These are phyloP conservation scores for Scaptomyza parva DNA, from an alignment of 2,888 invertebrate genomes.

Conservation along the genomic window DNA sequence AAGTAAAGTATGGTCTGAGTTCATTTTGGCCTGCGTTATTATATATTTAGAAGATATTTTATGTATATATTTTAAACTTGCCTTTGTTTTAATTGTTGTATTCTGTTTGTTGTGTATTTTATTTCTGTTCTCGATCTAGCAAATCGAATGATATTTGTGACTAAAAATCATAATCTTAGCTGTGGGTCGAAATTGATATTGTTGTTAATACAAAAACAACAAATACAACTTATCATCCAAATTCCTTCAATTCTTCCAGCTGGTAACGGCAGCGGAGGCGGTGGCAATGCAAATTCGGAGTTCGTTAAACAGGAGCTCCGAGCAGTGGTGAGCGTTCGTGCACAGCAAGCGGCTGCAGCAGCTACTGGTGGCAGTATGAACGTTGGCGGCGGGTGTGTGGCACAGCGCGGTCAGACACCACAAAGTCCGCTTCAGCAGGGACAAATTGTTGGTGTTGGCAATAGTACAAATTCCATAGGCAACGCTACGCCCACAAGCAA, in stretches of 20 bases:
- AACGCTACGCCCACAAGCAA: conserved; percentile 70
- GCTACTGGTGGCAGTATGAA: conserved; percentile 68
- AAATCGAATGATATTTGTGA: conserved; percentile 56
- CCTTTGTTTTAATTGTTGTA: conserved; percentile 56
- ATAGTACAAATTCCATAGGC: conserved; percentile 82
- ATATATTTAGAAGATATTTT: conserved; percentile 10
- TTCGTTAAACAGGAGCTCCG: conserved; percentile 96
- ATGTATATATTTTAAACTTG: conserved; percentile 30
- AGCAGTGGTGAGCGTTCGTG: conserved; percentile 94
- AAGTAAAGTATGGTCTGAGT: background rate
- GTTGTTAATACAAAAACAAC: background rate
- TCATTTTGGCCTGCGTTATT: background rate
- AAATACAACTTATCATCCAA: background rate
- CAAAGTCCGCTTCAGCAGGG: conserved; percentile 84
- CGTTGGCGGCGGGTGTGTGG: conserved; percentile 68
- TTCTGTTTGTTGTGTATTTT: conserved; percentile 63
- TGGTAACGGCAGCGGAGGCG: conserved; percentile 57
- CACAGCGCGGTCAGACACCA: conserved; percentile 81
- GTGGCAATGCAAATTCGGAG: conserved; percentile 89
- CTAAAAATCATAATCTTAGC: conserved; percentile 51
- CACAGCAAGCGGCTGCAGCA: conserved; percentile 85
- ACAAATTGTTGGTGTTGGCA: conserved; percentile 79
- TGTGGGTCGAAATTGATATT: conserved; percentile 28
- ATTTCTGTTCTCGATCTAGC: conserved; percentile 64
- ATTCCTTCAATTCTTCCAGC: conserved; percentile 56